Conservation (phyloP, 1,140 invertebrate genomes). For the Thaumetopoea pityocampa region DNA sequence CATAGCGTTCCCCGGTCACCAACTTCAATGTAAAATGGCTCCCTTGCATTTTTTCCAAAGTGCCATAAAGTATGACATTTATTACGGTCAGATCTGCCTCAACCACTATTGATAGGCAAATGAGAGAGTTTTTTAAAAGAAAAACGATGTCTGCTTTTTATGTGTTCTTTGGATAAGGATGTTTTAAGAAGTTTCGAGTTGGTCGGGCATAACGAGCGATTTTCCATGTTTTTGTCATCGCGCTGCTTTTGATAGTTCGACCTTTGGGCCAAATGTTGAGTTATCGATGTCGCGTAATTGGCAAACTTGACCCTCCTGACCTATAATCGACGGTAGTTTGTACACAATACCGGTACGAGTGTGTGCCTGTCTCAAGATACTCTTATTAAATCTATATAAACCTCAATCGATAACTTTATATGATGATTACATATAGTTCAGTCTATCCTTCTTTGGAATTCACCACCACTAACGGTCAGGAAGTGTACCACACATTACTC, state of each 20-base stretch:
- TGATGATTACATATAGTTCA: too few species aligned
- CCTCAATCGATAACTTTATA: too few species aligned
- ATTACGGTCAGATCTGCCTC: conserved; percentile 74
- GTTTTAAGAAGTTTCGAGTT: conserved; percentile 60
- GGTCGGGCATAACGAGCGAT: conserved; percentile 39
- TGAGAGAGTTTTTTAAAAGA: conserved; percentile 76
- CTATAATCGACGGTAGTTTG: neutral
- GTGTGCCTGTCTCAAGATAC: too few species aligned
- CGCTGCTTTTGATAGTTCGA: conserved; percentile 13
- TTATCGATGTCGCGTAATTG: neutral
- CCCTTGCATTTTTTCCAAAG: conserved; percentile 74
- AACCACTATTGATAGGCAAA: conserved; percentile 75
- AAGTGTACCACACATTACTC: too few species aligned
- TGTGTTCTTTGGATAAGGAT: conserved; percentile 70
- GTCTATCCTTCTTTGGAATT: too few species aligned
- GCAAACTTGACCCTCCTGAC: conserved; percentile 5
- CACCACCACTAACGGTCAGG: too few species aligned
- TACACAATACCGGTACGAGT: too few species aligned
- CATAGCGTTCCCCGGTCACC: conserved; percentile 62
- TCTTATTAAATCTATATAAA: too few species aligned
- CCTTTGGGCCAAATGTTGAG: conserved; percentile 3
- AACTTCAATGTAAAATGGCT: conserved; percentile 71
- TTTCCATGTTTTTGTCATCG: conserved; percentile 27
- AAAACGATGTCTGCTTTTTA: conserved; percentile 76
- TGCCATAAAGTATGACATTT: conserved; percentile 74